phyloP scores from a whole-genome alignment of 1,140 invertebrate genomes.

The Drosophila melanica region DNA sequence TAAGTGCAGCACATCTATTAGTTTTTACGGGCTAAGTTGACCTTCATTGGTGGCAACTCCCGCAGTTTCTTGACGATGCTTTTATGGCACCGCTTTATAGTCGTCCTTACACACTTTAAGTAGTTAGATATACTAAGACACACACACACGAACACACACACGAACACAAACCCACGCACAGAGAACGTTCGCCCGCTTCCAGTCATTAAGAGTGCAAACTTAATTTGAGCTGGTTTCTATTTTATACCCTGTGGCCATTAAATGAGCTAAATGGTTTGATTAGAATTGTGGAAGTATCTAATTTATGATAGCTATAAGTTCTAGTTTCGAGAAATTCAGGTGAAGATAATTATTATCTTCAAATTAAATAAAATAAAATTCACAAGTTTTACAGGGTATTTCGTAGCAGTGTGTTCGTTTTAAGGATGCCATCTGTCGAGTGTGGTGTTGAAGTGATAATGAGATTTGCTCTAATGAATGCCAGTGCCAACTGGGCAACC shows the following conservation, averaged over 20 bases:
- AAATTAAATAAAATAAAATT: too few relatives aligned
- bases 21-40: slow-evolving; percentile 20
- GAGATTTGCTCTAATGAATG: too few relatives aligned
- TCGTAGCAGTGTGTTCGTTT: too few relatives aligned
- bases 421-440: too few relatives aligned
- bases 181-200: neutral
- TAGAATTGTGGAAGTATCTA: too few relatives aligned
- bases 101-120: slow-evolving; percentile 26
- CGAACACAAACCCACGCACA: neutral
- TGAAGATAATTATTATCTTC: too few relatives aligned
- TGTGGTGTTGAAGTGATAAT: too few relatives aligned
- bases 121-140: slow-evolving; percentile 5
- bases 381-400: too few relatives aligned
- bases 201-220: slow-evolving; percentile 52
- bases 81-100: slow-evolving; percentile 39
- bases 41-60: slow-evolving; percentile 19
- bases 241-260: neutral
- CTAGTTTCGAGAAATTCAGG: too few relatives aligned
- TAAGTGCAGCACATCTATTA: slow-evolving; percentile 27
- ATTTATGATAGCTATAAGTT: too few relatives aligned
- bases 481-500: too few relatives aligned
- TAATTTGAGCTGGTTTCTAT: slow-evolving; percentile 35
- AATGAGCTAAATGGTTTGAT: neutral
- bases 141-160: neutral
- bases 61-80: slow-evolving; percentile 17